Percentiles rank a stretch among this genome's conserved stretches.
These are phyloP conservation scores for Rambutsinella grinnellia DNA, from an alignment of 2,888 invertebrate genomes.

Conservation along the genomic window DNA sequence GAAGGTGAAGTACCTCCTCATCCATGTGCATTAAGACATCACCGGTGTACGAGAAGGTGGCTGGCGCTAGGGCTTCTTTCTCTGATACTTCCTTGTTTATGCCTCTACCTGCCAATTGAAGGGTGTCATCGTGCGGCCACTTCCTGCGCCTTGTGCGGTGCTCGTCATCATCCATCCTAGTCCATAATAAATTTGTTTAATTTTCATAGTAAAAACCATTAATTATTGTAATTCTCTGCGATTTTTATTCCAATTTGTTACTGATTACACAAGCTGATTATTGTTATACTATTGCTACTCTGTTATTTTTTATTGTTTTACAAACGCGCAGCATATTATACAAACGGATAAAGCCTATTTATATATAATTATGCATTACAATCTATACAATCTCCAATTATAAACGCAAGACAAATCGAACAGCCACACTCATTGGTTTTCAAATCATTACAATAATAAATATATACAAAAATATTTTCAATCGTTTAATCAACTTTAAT, in stretches of 20 bases:
- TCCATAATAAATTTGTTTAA: constrained; percentile 35
- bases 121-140: constrained; percentile 81
- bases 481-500: too few species aligned
- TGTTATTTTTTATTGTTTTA: neutral
- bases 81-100: constrained; percentile 91
- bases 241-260: neutral
- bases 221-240: neutral
- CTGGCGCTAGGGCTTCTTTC: constrained; percentile 86
- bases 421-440: neutral
- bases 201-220: constrained; percentile 11
- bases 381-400: neutral
- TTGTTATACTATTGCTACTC: constrained; percentile 1
- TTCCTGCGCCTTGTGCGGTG: constrained; percentile 86
- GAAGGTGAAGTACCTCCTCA: constrained; percentile 89
- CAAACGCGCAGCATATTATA: neutral
- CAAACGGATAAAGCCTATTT: neutral
- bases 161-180: constrained; percentile 75
- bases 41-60: constrained; percentile 87
- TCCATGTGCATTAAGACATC: constrained; percentile 76
- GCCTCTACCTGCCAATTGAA: constrained; percentile 91
- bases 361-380: neutral
- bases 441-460: neutral
- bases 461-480: too few species aligned
- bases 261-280: neutral
- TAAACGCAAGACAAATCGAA: neutral